These are phyloP conservation scores for Rambutsinella grinnellia DNA, from an alignment of 2,888 invertebrate species.

Conservation along the genomic window DNA sequence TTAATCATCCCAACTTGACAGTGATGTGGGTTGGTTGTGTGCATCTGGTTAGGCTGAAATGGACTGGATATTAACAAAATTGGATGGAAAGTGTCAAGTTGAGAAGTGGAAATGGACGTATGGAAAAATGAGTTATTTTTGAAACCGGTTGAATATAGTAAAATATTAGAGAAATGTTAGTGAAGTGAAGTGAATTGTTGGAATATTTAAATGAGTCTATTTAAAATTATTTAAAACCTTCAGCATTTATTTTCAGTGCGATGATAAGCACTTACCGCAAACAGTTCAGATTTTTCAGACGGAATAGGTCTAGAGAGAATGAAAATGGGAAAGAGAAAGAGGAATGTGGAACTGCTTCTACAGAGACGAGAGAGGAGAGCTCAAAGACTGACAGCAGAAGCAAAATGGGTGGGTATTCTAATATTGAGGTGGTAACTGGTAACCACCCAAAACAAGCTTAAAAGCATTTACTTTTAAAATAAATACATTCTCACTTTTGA, in stretches of 20 bases:
- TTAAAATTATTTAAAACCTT: not conserved
- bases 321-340: not conserved
- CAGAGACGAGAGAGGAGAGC: not conserved
- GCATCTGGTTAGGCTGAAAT: too few species aligned
- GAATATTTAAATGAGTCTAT: too few species aligned
- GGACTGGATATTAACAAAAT: not conserved
- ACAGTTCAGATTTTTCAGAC: constrained; percentile 19
- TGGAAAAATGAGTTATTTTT: too few species aligned
- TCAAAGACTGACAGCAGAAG: not conserved
- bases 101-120: not conserved
- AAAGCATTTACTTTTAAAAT: too few species aligned
- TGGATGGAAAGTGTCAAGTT: not conserved
- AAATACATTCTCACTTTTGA: not conserved
- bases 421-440: not conserved
- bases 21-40: too few species aligned
- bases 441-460: too few species aligned
- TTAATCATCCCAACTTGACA: too few species aligned
- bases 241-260: too few species aligned
- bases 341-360: not conserved
- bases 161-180: not conserved
- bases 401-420: not conserved
- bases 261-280: constrained; percentile 5
- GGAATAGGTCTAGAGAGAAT: not conserved
- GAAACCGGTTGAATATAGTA: not conserved
- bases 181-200: not conserved